A percentile compares a stretch with the other conserved stretches of the same genome.
Conservation (phyloP, 92 coral and sea anemone species). For the Isaurus tuberculatus region DNA sequence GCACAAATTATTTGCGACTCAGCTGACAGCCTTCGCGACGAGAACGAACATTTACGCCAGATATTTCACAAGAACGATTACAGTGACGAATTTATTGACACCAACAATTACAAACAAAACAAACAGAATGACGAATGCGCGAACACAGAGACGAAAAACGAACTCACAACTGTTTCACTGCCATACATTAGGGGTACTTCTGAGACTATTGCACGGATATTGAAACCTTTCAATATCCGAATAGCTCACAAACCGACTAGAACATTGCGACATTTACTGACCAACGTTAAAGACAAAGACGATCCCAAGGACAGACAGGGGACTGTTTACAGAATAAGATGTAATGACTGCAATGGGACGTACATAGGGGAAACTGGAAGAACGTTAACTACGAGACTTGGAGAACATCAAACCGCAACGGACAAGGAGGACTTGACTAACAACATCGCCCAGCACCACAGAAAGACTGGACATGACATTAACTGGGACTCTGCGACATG, state of each 20-base stretch:
- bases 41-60: constrained; percentile 20
- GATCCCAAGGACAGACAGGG: constrained; percentile 36
- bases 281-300: constrained; percentile 52
- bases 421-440: constrained; percentile 28
- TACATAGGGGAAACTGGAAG: constrained; percentile 52
- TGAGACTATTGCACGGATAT: constrained; percentile 43
- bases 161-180: constrained; percentile 34
- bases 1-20: constrained; percentile 11
- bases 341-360: constrained; percentile 47
- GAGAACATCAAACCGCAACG: constrained; percentile 47
- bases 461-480: constrained; percentile 44
- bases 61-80: constrained; percentile 49
- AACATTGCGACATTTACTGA: constrained; percentile 44
- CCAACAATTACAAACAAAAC: constrained; percentile 31
- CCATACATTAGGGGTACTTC: constrained; percentile 53
- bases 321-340: constrained; percentile 45
- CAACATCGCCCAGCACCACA: constrained; percentile 45
- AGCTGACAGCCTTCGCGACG: background rate
- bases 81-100: constrained; percentile 39
- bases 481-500: constrained; percentile 55
- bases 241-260: constrained; percentile 57
- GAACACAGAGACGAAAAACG: constrained; percentile 17
- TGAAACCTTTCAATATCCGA: constrained; percentile 42
- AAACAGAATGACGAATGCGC: background rate
- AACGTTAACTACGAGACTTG: constrained; percentile 31